A percentile compares a stretch with the other conserved stretches of the same genome.
Conservation (phyloP, 2,797 vertebrate genomes). For the Hylomyscus alleni region DNA sequence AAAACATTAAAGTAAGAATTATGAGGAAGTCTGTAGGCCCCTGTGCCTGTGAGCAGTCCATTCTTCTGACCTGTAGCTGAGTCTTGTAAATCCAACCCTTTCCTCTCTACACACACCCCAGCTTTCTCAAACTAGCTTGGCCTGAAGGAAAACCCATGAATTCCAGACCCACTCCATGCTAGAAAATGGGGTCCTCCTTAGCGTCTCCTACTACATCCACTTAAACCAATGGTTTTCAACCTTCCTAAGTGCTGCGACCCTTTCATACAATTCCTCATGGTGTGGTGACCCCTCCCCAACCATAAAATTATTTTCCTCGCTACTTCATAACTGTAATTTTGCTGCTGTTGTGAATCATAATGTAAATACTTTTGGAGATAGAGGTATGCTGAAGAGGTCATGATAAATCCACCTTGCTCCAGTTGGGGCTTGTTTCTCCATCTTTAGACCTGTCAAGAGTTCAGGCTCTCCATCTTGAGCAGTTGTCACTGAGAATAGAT, state of each 20-base stretch:
- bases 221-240: not conserved
- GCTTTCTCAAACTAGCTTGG: not conserved
- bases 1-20: not conserved
- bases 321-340: not conserved
- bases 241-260: not conserved
- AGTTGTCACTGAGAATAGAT: no score
- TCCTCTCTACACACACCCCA: not conserved
- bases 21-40: no score
- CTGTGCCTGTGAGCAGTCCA: not conserved
- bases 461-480: not conserved
- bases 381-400: not conserved
- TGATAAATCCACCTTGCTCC: not conserved
- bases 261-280: not conserved
- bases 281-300: not conserved
- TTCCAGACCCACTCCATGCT: not conserved
- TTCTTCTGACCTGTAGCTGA: not conserved
- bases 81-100: fast-evolving
- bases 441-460: no score
- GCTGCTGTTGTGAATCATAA: not conserved
- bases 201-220: no score
- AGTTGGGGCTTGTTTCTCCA: not conserved
- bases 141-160: not conserved
- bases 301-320: not conserved
- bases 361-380: not conserved
- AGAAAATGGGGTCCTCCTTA: not conserved